Percentiles rank a stretch among this genome's conserved stretches.
Conservation (phyloP, 2,113 vertebrate genomes). For the Tenebrosternarchus preto region DNA sequence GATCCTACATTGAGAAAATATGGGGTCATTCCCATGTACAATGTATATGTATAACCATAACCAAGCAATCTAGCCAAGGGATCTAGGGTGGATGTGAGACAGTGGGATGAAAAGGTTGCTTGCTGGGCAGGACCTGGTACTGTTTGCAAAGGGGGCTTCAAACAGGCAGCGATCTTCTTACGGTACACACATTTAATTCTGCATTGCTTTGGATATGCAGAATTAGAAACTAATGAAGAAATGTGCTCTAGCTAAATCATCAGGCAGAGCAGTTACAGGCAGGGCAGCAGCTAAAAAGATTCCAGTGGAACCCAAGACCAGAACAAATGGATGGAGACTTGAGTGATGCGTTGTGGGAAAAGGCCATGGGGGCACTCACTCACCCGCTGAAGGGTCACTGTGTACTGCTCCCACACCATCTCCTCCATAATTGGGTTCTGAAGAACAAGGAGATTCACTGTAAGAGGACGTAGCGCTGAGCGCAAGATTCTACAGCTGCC, state of each 20-base stretch:
- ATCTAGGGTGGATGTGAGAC: background rate
- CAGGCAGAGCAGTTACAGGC: no score
- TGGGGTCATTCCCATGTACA: background rate
- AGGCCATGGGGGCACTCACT: conserved; percentile 48
- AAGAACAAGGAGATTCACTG: conserved; percentile 4
- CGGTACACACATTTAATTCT: background rate
- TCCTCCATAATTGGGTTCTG: conserved; percentile 89
- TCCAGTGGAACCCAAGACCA: no score
- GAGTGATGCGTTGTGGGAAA: no score
- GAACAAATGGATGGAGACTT: no score
- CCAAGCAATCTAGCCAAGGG: conserved; percentile 46
- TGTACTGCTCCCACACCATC: conserved; percentile 96
- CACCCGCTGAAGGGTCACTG: conserved; percentile 94
- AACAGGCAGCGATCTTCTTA: background rate
- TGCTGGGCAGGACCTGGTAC: background rate
- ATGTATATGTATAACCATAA: background rate
- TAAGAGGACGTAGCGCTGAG: background rate
- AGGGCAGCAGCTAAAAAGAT: no score
- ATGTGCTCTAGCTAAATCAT: background rate
- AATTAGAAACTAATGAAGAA: background rate
- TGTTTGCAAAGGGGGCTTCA: background rate
- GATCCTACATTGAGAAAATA: conserved; percentile 73
- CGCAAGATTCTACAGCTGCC: conserved; percentile 15
- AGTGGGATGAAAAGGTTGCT: background rate
- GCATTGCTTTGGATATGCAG: background rate